Evolutionary conservation across 2,797 vertebrate genomes (phyloP), one percentile per base, ranked within the genome.

Genomic region (Selene dorsalis): DNA sequence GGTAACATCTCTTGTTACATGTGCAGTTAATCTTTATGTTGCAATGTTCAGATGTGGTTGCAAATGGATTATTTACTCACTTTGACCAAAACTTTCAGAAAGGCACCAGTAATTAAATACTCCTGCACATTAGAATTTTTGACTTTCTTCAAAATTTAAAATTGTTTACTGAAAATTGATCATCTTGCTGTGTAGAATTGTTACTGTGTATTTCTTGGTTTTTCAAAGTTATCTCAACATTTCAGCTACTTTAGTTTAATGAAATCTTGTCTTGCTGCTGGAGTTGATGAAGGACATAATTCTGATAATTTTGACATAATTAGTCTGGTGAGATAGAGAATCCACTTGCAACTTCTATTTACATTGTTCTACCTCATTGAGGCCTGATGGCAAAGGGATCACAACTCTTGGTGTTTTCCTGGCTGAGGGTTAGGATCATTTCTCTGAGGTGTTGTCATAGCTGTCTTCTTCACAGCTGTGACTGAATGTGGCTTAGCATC

Each of bases 291-390:
- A 28, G 2, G 77, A 50, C 64, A 80, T 65, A 67, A 69, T 71
- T 77, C 66, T 73, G 32, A 74, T 45, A 69, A 18, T 41, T 39
- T 55, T 73, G n/a, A n/a, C n/a, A n/a, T n/a, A n/a, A n/a, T n/a
- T 35, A 32, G 20, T 72, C n/a, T 62, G 43, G 4, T 85, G 41
- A 62, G 39, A 78, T 69, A 32, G 38, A 60, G 62, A 84, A 77
- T 91, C 78, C 77, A 74, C 0, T 66, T 87, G 79, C 73, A 82
- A 65, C 71, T 66, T 88, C 45, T 77, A 79, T 89, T 70, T 70
- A 71, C 75, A 84, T 84, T 85, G 77, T 87, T 76, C 50, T 87
- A 75, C 86, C 90, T 91, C 85, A 91, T 91, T 93, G 91, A 89
- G 79, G 24, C 72, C 84, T 92, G 91, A 90, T 92, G 90, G 91